phyloP scores from a whole-genome alignment of 2,113 vertebrate genomes.

The Reinhardtius hippoglossoides region DNA sequence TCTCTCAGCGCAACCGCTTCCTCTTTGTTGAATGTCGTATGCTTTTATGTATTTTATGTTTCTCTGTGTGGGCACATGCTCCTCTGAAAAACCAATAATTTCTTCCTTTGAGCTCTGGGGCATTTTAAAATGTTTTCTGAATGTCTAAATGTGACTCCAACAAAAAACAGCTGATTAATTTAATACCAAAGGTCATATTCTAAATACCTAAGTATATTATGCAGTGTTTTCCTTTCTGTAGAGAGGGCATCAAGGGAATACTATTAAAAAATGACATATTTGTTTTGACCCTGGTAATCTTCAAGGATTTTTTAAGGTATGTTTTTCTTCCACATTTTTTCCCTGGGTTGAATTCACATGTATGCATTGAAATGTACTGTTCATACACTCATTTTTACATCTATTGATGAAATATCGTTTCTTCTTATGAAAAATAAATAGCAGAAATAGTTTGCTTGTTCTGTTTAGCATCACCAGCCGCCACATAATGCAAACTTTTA shows the following conservation, averaged over 20 bases:
- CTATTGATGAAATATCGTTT: neutral
- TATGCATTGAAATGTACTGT: neutral
- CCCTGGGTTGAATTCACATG: neutral
- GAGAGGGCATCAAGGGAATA: neutral
- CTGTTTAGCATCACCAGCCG: neutral
- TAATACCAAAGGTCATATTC: constrained; percentile 19
- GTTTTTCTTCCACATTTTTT: neutral
- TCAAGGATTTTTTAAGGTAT: constrained; percentile 5
- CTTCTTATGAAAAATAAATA: neutral
- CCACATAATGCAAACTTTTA: neutral
- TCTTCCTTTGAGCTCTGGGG: neutral
- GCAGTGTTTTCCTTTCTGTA: constrained; percentile 17
- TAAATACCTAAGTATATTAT: constrained; percentile 33
- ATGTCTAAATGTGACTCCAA: constrained; percentile 10
- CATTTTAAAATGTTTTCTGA: constrained; percentile 13
- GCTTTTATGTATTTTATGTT: neutral
- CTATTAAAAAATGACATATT: neutral
- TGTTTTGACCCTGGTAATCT: constrained; percentile 21
- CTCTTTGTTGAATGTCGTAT: neutral
- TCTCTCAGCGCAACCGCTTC: neutral
- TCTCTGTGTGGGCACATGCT: neutral
- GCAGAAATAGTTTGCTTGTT: neutral
- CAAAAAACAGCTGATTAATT: constrained; percentile 19
- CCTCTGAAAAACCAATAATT: neutral
- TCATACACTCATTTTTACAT: neutral